phyloP scores from a whole-genome alignment of 2,113 vertebrate genomes.

The Lipotes vexillifer region DNA sequence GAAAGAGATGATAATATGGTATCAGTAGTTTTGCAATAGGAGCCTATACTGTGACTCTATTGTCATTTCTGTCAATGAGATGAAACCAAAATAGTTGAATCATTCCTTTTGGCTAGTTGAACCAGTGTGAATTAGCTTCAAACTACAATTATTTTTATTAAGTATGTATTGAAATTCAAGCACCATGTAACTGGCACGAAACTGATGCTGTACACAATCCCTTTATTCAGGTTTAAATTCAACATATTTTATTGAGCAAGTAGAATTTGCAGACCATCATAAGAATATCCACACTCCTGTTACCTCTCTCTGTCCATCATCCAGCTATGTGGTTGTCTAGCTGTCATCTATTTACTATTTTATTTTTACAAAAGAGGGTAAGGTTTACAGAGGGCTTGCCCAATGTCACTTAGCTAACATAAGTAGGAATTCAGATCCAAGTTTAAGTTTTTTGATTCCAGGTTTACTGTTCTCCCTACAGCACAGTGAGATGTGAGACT shows the following conservation, averaged over 20 bases:
- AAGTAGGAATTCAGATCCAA: background rate
- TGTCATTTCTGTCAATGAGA: background rate
- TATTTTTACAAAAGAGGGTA: background rate
- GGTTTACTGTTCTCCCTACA: background rate
- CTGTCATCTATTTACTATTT: background rate
- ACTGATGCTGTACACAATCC: background rate
- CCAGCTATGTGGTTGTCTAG: background rate
- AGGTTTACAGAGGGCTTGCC: background rate
- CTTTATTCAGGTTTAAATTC: background rate
- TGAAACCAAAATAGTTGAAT: background rate
- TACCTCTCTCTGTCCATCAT: background rate
- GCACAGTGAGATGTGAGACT: background rate
- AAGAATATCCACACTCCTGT: background rate
- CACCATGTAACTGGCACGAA: background rate
- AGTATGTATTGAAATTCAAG: background rate
- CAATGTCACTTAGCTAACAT: background rate
- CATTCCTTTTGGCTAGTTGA: background rate
- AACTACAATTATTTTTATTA: background rate
- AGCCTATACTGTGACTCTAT: background rate
- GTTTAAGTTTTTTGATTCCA: background rate
- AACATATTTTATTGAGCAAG: background rate
- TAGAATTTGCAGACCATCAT: background rate
- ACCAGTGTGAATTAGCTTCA: background rate
- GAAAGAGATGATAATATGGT: background rate
- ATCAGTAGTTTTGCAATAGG: background rate